phyloP scores from a whole-genome alignment of 1,140 invertebrate genomes.

The Danaus melanippus region DNA sequence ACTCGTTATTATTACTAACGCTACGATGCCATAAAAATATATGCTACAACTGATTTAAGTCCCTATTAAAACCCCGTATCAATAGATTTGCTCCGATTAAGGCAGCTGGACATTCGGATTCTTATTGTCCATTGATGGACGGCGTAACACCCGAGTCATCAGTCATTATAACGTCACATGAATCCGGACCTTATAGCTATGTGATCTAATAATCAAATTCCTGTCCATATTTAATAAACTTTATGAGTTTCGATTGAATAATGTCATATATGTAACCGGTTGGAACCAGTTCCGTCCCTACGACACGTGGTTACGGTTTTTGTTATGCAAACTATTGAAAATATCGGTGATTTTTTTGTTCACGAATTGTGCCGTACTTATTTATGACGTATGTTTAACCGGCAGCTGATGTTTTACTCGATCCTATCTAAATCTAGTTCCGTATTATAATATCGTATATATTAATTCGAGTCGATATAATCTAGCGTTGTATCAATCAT shows the following conservation, averaged over 20 bases:
- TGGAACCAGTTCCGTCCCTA: constrained; percentile 50
- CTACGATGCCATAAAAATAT: constrained; percentile 5
- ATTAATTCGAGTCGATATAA: constrained; percentile 6
- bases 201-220: too few relatives aligned
- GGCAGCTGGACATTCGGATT: constrained; percentile 51
- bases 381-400: constrained; percentile 37
- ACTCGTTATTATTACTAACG: too few relatives aligned
- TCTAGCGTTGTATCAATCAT: constrained; percentile 16
- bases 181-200: too few relatives aligned
- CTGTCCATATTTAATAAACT: not conserved
- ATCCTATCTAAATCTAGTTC: constrained; percentile 5
- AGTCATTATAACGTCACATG: too few relatives aligned
- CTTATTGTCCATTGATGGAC: constrained; percentile 31
- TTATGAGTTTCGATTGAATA: constrained; percentile 53
- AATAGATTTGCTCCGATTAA: constrained; percentile 53
- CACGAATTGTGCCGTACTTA: constrained; percentile 29
- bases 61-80: constrained; percentile 40
- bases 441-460: not conserved
- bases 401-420: constrained; percentile 24
- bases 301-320: constrained; percentile 56
- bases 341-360: constrained; percentile 50
- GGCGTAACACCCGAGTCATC: constrained; percentile 13
- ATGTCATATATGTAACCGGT: constrained; percentile 59
- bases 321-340: constrained; percentile 56
- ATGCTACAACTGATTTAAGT: constrained; percentile 11